Percentiles rank a stretch among this genome's conserved stretches.
phyloP scores from a whole-genome alignment of 2,797 vertebrate species.

The Rhynchonycteris naso region DNA sequence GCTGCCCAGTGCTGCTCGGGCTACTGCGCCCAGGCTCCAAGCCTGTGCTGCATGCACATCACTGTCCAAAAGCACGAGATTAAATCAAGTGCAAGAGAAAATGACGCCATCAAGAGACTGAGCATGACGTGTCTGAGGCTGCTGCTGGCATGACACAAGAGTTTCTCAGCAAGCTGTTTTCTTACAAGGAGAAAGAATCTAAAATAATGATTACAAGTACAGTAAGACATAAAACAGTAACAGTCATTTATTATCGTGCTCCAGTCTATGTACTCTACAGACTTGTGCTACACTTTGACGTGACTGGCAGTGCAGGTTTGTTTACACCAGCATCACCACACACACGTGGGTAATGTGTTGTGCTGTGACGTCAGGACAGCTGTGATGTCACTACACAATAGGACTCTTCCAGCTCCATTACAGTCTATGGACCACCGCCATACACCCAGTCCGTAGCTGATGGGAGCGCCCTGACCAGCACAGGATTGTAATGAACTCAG shows the following conservation, averaged over 20 bases:
- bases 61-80: not conserved
- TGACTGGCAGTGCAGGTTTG: not conserved
- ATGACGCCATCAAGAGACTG: not conserved
- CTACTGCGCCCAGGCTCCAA: accelerated
- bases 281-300: accelerated
- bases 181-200: not conserved
- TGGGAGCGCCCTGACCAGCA: not conserved
- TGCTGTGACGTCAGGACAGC: not conserved
- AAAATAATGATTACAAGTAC: not conserved
- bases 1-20: not conserved
- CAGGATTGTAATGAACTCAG: too few relatives aligned
- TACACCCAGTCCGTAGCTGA: accelerated
- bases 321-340: not conserved
- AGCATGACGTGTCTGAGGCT: accelerated
- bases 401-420: not conserved
- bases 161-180: not conserved
- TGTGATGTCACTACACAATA: too few relatives aligned
- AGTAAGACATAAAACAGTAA: not conserved
- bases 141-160: not conserved
- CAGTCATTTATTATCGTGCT: not conserved
- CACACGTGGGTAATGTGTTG: not conserved
- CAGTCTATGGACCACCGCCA: not conserved
- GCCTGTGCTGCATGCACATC: not conserved
- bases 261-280: accelerated
- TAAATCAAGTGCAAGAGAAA: not conserved